Percentiles rank a stretch among this genome's conserved stretches.
Conservation (phyloP, 1,140 invertebrate species). For the Physella acuta region DNA sequence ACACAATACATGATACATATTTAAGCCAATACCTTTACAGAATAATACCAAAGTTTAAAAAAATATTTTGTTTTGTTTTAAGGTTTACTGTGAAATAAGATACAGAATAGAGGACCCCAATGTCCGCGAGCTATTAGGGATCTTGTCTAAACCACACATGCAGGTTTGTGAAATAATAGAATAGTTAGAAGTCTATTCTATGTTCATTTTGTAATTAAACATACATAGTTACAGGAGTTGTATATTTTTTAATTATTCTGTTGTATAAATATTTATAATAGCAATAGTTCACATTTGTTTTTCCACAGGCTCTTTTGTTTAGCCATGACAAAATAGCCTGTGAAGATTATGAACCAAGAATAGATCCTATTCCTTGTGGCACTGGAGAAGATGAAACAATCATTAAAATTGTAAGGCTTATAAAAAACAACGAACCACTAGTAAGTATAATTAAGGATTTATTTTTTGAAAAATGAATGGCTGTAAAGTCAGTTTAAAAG, state of each 20-base stretch:
- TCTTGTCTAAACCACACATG: constrained; percentile 45
- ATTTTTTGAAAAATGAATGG: background rate
- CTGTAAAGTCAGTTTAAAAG: background rate
- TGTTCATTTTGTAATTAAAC: too few relatives aligned
- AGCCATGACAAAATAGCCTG: constrained; percentile 92
- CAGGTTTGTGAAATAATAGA: constrained; percentile 35
- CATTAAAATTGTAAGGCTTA: constrained; percentile 93
- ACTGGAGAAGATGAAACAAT: constrained; percentile 84
- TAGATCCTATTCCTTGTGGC: constrained; percentile 80
- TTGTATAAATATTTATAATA: too few relatives aligned
- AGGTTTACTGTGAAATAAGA: constrained; percentile 36
- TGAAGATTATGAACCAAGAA: constrained; percentile 89
- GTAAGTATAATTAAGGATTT: constrained; percentile 66
- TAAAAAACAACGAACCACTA: constrained; percentile 95
- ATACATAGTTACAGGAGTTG: too few relatives aligned
- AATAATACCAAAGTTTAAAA: too few relatives aligned
- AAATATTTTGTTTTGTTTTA: background rate
- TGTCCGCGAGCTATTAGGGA: constrained; percentile 38
- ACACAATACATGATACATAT: too few relatives aligned
- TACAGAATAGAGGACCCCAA: constrained; percentile 29
- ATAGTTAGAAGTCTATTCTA: too few relatives aligned
- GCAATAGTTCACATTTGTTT: too few relatives aligned
- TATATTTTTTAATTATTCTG: too few relatives aligned
- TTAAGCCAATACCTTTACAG: too few relatives aligned
- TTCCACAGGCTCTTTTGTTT: constrained; percentile 78